phyloP scores from a whole-genome alignment of 2,888 invertebrate species.

The Sphinx pinastri region DNA sequence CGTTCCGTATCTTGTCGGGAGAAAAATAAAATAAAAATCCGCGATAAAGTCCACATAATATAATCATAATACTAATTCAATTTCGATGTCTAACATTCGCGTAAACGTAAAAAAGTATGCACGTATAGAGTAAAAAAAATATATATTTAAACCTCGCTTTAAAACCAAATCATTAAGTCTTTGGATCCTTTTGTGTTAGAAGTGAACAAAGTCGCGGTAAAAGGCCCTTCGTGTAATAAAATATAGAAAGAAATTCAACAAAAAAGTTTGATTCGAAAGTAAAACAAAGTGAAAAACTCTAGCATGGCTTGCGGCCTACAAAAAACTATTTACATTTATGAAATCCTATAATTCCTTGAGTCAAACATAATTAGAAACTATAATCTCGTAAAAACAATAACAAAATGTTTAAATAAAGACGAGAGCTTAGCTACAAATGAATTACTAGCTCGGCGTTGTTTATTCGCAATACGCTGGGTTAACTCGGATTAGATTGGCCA shows the following conservation, averaged over 20 bases:
- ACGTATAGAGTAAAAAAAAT: no score
- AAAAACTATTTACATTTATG: conserved; percentile 27
- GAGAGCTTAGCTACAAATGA: conserved; percentile 35
- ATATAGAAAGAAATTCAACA: conserved; percentile 20
- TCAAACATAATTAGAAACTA: conserved; percentile 25
- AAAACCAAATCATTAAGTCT: not conserved
- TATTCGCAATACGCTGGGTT: conserved; percentile 39
- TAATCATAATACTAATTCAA: no score
- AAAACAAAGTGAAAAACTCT: conserved; percentile 22
- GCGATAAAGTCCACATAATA: no score
- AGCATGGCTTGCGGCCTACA: conserved; percentile 13
- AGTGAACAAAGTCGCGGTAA: conserved; percentile 10
- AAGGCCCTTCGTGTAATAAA: conserved; percentile 22
- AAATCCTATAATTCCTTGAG: conserved; percentile 27
- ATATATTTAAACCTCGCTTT: not conserved
- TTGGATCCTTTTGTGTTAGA: not conserved
- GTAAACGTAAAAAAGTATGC: no score
- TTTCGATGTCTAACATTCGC: no score
- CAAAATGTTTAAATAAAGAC: conserved; percentile 27
- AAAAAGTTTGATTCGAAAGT: conserved; percentile 20
- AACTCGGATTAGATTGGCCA: conserved; percentile 43
- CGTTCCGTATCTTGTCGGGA: no score
- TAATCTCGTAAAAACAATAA: conserved; percentile 30
- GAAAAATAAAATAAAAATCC: no score
- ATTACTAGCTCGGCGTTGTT: conserved; percentile 40